These are phyloP conservation scores for Drosophila cardini DNA, from an alignment of 1,140 invertebrate genomes.

Conservation along the genomic window DNA sequence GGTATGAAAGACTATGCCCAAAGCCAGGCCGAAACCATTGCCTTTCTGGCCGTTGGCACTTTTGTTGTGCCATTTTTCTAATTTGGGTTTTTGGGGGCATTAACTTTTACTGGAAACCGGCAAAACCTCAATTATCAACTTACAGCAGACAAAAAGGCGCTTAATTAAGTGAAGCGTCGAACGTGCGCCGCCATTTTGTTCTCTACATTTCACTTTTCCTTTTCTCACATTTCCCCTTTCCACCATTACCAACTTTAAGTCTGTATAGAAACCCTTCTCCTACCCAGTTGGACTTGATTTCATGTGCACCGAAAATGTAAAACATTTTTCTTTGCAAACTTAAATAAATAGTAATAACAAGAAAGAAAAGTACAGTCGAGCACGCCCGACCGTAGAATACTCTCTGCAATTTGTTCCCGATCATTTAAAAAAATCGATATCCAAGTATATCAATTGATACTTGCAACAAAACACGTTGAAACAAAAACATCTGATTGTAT, in stretches of 20 bases:
- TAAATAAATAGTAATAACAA: no score
- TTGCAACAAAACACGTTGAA: no score
- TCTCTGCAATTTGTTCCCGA: no score
- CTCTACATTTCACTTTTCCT: neutral
- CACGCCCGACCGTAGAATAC: no score
- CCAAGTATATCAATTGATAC: no score
- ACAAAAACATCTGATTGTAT: no score
- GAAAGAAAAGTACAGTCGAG: no score
- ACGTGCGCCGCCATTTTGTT: constrained; percentile 71
- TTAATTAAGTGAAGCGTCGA: constrained; percentile 76
- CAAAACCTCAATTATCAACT: constrained; percentile 78
- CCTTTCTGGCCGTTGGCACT: constrained; percentile 26
- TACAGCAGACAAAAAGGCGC: constrained; percentile 76
- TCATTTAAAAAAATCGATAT: no score
- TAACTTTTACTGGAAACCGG: constrained; percentile 74
- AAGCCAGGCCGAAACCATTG: neutral
- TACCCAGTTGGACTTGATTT: no score
- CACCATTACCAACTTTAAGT: neutral
- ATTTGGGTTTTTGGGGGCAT: constrained; percentile 59
- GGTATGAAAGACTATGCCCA: neutral
- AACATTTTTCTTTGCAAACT: no score
- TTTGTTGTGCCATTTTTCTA: constrained; percentile 59
- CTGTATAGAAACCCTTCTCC: neutral
- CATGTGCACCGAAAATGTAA: no score
- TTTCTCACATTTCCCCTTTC: neutral